Percentiles rank a stretch among this genome's conserved stretches.
phyloP scores from a whole-genome alignment of 2,888 invertebrate species.

The Spatulosminthurus flaviceps region DNA sequence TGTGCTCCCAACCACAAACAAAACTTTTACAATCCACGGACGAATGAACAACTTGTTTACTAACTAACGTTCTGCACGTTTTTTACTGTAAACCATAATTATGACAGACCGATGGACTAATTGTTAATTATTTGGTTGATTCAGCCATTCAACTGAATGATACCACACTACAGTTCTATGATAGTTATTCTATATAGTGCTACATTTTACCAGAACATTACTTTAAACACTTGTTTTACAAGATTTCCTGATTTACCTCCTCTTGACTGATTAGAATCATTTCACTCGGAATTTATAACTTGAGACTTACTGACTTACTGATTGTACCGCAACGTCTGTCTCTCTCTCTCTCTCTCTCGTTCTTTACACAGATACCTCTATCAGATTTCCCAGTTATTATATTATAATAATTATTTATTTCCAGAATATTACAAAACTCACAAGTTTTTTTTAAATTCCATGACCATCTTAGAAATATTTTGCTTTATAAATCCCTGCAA shows the following conservation, averaged over 20 bases:
- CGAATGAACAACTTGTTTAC: constrained; percentile 34
- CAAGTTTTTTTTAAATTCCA: constrained; percentile 18
- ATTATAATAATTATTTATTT: neutral
- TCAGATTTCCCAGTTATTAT: no score
- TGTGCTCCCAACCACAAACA: constrained; percentile 33
- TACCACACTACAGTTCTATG: neutral
- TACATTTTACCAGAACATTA: neutral
- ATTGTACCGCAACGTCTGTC: neutral
- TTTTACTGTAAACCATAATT: constrained; percentile 29
- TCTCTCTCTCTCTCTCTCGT: no score
- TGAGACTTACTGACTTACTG: constrained; percentile 14
- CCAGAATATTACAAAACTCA: neutral
- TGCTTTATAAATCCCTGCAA: neutral
- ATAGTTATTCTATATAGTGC: neutral
- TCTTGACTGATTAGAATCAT: neutral
- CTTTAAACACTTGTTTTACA: neutral
- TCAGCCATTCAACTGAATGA: constrained; percentile 5
- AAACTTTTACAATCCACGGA: constrained; percentile 22
- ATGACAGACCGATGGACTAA: constrained; percentile 45
- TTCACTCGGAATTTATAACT: neutral
- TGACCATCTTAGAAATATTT: constrained; percentile 5
- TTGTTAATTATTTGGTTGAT: constrained; percentile 41
- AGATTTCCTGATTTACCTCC: neutral
- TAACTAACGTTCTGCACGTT: constrained; percentile 32
- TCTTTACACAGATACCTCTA: no score